Percentiles rank a stretch among this genome's conserved stretches.
Conservation (phyloP, 2,113 vertebrate species). For the Oceanodroma tethys region DNA sequence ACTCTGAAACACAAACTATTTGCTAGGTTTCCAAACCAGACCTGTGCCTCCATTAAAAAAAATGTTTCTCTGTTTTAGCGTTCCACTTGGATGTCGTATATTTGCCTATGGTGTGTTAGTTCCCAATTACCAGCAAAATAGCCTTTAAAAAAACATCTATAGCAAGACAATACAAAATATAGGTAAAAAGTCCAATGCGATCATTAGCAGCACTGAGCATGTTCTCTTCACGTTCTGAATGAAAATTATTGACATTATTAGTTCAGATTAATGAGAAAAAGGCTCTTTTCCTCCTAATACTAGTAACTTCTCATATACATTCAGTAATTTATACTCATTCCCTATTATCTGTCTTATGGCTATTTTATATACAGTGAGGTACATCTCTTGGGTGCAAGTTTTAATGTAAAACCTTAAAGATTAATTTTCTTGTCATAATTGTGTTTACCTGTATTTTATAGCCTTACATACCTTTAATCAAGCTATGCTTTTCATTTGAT, state of each 20-base stretch:
- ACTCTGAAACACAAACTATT: background rate
- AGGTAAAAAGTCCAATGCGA: background rate
- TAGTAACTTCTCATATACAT: background rate
- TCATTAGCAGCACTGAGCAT: background rate
- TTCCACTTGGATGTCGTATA: rapidly evolving
- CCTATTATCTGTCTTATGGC: background rate
- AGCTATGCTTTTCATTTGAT: background rate
- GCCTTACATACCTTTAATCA: background rate
- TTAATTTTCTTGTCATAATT: background rate
- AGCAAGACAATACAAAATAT: background rate
- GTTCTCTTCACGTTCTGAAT: background rate
- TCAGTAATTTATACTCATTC: background rate
- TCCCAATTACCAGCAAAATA: background rate
- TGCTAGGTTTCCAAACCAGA: background rate
- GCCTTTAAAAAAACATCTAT: background rate
- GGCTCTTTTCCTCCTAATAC: background rate
- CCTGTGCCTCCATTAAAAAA: background rate
- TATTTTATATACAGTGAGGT: background rate
- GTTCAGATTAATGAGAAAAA: background rate
- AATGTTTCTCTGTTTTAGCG: background rate
- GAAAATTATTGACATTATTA: background rate
- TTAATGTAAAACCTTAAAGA: background rate
- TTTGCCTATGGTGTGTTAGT: background rate
- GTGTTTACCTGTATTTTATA: background rate
- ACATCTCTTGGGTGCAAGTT: background rate